Evolutionary conservation across 23 tunicate genomes (phyloP), one percentile per base, ranked within the genome.

Genomic region (Ascidia mentula): DNA sequence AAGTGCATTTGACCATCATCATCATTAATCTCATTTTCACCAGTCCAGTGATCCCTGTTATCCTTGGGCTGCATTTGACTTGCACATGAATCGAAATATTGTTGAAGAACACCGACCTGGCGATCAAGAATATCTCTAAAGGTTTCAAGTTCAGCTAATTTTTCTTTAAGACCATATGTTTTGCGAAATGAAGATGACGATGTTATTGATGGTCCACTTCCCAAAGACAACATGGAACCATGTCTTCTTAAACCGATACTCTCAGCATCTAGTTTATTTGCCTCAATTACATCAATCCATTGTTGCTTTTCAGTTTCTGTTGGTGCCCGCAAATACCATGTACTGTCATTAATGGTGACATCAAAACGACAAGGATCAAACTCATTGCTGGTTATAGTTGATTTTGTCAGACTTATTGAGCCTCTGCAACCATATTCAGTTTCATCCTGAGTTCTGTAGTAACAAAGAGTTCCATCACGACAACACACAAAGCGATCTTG

Each of bases 251-350:
- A 53, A 76, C 92, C 72, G 18, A 88, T 38, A 59, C 61, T 72
- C 33, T 75, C 85, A 18, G 80, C 82, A 39, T 87, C 92, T 13
- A 76, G 32, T 69, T 83, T 87, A 61, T 93, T 93, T 0, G 87
- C 93, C 39, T 88, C 98, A 46, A 93, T 84, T 2, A 88, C 80
- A 72, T 93, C 98, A 59, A 88, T 72, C 98, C 98, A 93, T 15
- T 88, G 89, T 38, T 93, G 92, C 34, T 92, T 77, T 46, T 81
- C 88, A 15, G 82, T 42, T 69, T 93, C 93, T 59, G 86, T 84
- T 22, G 85, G 79, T 1, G 93, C 85, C 15, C 98, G 82, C 76
- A 93, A 59, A 59, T 88, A 93, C 98, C 98, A 93, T 59, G 80
- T 78, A 59, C 82, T 93, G 87, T 93, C 98, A 69, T 88, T 93